Evolutionary conservation across 2,888 invertebrate species (phyloP), one percentile per base, ranked within the genome.

Genomic region (Philopedon plagiatum): DNA sequence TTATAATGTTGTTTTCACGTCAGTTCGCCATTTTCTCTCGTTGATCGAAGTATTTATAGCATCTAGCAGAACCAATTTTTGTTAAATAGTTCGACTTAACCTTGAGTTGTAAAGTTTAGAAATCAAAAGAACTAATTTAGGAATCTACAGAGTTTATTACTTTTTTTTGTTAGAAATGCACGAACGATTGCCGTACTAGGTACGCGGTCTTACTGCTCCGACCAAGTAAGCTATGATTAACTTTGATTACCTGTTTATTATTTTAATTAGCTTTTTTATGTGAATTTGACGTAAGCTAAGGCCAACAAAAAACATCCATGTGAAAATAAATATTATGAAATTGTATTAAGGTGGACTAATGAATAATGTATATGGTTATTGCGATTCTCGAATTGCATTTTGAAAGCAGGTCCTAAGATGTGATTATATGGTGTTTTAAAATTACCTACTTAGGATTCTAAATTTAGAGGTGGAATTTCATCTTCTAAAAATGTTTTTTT

Each of bases 151-250:
- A 21, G 3, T 15, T 46, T 21, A 46, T 46, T n/a, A 23, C 23
- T 51, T 51, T 29, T 41, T 26, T 54, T 29, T 32, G 29, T 54
- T 54, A 32, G 29, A 54, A 26, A 54, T 29, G 51, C 29, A 29
- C 11, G 29, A 54, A 9, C 29, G 9, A 9, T 54, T 54, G 1
- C 4, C 29, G 51, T 54, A 54, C 51, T 54, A 29, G 51, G 51
- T 54, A 54, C 51, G 51, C n/a, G 15, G 51, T 29, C 15, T 29
- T 15, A 29, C 29, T 29, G 13, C 21, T 29, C 7, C 7, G 26
- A 49, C 26, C 19, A 49, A 21, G n/a, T 21, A 19, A 9, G 44
- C 29, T 18, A 15, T 54, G 8, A 54, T 29, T 39, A 15, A 15
- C 5, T 39, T 54, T 29, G 8, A 54, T 54, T 54, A 54, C 7